phyloP scores from a whole-genome alignment of 2,888 invertebrate genomes.

The Cephus rjabovi region DNA sequence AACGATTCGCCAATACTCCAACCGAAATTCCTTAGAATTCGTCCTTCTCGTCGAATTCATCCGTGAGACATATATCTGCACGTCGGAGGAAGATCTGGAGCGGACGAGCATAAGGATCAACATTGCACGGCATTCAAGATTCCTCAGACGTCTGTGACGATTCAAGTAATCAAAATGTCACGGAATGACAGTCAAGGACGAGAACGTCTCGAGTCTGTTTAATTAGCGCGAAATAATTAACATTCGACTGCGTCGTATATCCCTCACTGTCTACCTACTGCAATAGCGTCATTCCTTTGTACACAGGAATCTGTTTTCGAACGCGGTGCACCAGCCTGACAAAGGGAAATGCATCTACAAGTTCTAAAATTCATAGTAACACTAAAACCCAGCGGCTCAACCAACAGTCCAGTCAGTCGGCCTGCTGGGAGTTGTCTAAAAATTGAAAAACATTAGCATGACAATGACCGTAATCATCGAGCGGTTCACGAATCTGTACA shows the following conservation, averaged over 20 bases:
- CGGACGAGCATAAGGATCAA: neutral
- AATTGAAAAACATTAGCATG: neutral
- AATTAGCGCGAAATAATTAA: slow-evolving; percentile 36
- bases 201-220: slow-evolving; percentile 13
- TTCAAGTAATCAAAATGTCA: neutral
- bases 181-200: slow-evolving; percentile 1
- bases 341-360: neutral
- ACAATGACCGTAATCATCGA: neutral
- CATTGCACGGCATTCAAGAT: neutral
- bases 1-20: neutral
- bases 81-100: neutral
- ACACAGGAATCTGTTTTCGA: neutral
- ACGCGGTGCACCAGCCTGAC: neutral
- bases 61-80: neutral
- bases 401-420: neutral
- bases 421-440: neutral
- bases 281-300: neutral
- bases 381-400: neutral
- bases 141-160: neutral
- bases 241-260: slow-evolving; percentile 15
- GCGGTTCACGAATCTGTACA: neutral
- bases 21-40: neutral
- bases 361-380: neutral
- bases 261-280: neutral
- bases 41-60: neutral